Conservation (phyloP, 2,797 vertebrate species). For the Megaceryle alcyon region DNA sequence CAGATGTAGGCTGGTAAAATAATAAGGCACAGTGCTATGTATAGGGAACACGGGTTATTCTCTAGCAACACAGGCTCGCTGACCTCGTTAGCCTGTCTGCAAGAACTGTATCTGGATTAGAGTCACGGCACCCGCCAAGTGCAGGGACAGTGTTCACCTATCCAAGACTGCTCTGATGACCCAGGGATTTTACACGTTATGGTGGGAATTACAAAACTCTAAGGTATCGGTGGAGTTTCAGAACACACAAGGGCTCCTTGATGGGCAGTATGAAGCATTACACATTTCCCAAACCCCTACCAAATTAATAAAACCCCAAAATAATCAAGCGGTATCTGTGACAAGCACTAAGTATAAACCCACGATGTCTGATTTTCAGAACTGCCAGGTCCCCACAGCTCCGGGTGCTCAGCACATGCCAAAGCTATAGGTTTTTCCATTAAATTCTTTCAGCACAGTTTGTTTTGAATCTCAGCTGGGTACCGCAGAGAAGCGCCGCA, state of each 20-base stretch:
- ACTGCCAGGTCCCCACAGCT: neutral
- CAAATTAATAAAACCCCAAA: neutral
- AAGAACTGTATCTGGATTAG: neutral
- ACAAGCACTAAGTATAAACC: neutral
- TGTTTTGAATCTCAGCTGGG: neutral
- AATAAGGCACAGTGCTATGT: slow-evolving; percentile 19
- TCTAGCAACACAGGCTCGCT: neutral
- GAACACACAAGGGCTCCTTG: neutral
- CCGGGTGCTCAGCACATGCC: fast-evolving
- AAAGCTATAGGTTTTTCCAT: neutral
- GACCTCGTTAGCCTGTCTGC: neutral
- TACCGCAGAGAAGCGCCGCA: neutral
- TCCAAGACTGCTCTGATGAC: neutral
- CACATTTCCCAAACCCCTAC: neutral
- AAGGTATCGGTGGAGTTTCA: fast-evolving
- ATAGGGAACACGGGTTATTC: neutral
- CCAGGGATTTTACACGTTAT: neutral
- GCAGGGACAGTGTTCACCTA: neutral
- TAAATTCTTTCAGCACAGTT: neutral
- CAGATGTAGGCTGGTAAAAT: neutral
- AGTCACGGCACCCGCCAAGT: neutral
- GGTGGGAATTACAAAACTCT: neutral
- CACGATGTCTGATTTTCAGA: fast-evolving
- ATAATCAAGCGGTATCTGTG: neutral
- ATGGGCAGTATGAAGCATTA: fast-evolving